Evolutionary conservation across 2,797 vertebrate species (phyloP).

Genomic region (Leptoclinus maculatus): DNA sequence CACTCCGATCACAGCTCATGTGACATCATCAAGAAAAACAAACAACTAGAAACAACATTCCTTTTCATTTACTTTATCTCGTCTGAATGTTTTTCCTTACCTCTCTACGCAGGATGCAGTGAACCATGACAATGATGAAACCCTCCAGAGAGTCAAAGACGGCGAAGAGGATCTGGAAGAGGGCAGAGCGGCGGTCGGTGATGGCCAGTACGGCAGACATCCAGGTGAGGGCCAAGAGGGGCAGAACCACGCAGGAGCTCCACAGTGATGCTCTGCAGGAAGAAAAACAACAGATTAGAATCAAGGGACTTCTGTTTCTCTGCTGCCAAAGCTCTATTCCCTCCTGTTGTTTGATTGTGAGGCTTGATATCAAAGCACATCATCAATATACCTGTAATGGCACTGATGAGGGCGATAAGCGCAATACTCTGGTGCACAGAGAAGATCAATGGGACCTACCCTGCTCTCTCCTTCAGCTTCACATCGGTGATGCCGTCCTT

Average conservation of each 20-base stretch:
- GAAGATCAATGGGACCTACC: slow-evolving; percentile 88
- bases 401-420: slow-evolving; percentile 64
- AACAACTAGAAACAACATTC: background rate
- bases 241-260: slow-evolving; percentile 98
- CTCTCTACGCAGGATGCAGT: slow-evolving; percentile 97
- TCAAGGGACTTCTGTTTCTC: slow-evolving; percentile 10
- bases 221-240: slow-evolving; percentile 98
- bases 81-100: slow-evolving; percentile 70
- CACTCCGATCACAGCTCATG: slow-evolving; percentile 12
- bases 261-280: slow-evolving; percentile 94
- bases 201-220: slow-evolving; percentile 99
- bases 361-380: slow-evolving; percentile 48
- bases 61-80: slow-evolving; percentile 11
- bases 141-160: slow-evolving; percentile 98
- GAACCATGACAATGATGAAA: slow-evolving; percentile 99
- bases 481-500: slow-evolving; percentile 99
- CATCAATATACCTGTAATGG: slow-evolving; percentile 60
- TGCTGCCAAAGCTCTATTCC: background rate
- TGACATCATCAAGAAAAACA: slow-evolving; percentile 21
- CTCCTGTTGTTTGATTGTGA: slow-evolving; percentile 39
- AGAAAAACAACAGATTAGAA: slow-evolving; percentile 40
- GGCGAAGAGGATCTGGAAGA: slow-evolving; percentile 98
- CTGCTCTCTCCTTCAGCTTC: slow-evolving; percentile 99
- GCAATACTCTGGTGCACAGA: slow-evolving; percentile 21
- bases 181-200: slow-evolving; percentile 96